Evolutionary conservation across 2,113 vertebrate species (phyloP).

Genomic region (Dryoscopus gambensis): DNA sequence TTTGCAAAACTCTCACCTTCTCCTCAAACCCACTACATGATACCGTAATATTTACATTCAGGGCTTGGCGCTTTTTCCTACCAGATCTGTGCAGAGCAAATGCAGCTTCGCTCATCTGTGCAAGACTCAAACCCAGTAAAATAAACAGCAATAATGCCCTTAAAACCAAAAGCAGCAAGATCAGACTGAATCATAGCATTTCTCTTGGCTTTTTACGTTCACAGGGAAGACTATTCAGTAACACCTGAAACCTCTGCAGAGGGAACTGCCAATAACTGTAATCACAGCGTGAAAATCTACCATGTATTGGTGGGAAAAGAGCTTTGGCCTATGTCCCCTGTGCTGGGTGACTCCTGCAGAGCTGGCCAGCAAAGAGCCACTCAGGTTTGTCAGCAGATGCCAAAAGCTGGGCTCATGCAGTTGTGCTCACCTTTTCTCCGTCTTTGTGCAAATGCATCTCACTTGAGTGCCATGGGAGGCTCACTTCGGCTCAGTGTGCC

Average conservation of each 20-base stretch:
- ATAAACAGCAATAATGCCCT: neutral
- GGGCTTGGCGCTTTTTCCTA: neutral
- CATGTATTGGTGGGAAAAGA: neutral
- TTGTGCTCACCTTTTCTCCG: neutral
- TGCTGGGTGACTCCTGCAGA: neutral
- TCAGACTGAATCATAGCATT: neutral
- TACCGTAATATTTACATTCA: neutral
- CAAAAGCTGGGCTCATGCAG: neutral
- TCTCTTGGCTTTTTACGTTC: neutral
- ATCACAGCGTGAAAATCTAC: neutral
- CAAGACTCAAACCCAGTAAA: neutral
- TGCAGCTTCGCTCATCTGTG: neutral
- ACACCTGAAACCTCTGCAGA: neutral
- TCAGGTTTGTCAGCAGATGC: neutral
- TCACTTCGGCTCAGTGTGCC: neutral
- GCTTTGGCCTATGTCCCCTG: neutral
- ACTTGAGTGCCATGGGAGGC: accelerated
- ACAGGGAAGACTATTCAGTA: neutral
- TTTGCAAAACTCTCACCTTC: constrained; percentile 49
- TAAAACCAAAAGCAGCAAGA: neutral
- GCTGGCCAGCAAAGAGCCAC: neutral
- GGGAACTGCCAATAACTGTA: neutral
- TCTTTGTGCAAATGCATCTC: neutral
- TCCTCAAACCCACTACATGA: neutral
- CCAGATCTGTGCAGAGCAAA: neutral